Conservation (phyloP, 1,140 invertebrate genomes). For the Trigoniulus corallinus region DNA sequence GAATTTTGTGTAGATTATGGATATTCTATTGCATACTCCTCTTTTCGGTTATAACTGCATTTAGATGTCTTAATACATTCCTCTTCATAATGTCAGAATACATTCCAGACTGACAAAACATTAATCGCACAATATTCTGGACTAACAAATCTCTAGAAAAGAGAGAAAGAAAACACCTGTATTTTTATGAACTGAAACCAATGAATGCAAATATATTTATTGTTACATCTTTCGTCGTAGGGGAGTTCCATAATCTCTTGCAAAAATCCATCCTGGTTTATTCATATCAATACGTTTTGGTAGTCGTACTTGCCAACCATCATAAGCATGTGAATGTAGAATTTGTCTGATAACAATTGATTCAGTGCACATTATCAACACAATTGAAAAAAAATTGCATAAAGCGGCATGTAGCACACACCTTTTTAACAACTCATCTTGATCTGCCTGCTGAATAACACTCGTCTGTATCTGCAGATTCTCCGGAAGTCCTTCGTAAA, state of each 20-base stretch:
- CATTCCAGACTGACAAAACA: no score
- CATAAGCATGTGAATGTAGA: constrained; percentile 51
- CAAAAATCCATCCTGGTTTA: constrained; percentile 49
- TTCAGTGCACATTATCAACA: not conserved
- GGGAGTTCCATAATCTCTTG: constrained; percentile 51
- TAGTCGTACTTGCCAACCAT: constrained; percentile 54
- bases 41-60: no score
- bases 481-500: not conserved
- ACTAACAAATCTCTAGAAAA: no score
- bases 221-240: constrained; percentile 18
- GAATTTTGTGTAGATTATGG: no score
- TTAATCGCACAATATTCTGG: no score
- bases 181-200: no score
- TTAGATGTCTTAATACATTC: no score
- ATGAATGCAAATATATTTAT: no score
- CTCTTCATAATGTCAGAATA: no score
- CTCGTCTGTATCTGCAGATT: not conserved
- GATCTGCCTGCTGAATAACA: not conserved
- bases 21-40: no score
- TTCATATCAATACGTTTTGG: constrained; percentile 48
- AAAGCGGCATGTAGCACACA: not conserved
- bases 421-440: not conserved
- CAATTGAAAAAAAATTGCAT: not conserved
- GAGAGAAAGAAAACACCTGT: no score
- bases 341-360: constrained; percentile 31